These are phyloP conservation scores for Trissonchulus latispiculum DNA, from an alignment of 2,888 invertebrate species.

Conservation along the genomic window DNA sequence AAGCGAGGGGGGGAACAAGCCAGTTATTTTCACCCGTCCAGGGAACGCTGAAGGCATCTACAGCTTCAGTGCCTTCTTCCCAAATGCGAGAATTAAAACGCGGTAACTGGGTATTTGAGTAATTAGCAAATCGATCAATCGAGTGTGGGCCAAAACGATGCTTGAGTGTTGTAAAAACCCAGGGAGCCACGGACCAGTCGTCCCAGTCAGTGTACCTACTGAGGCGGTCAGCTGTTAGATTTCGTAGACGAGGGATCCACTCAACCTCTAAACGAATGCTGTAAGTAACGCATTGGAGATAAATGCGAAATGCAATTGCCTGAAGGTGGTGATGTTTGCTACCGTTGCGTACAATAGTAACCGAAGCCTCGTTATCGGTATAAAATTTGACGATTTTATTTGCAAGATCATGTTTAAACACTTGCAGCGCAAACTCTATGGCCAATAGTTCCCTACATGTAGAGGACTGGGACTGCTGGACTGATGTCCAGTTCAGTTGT, in stretches of 20 bases:
- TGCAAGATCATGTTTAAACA: neutral
- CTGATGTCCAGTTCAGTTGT: neutral
- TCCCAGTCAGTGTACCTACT: conserved; percentile 1
- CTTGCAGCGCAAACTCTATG: neutral
- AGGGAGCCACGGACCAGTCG: neutral
- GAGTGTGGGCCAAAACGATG: neutral
- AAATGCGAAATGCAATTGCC: neutral
- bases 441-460: neutral
- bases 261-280: neutral
- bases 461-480: neutral
- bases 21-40: conserved; percentile 1
- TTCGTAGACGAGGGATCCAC: neutral
- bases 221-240: neutral
- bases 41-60: neutral
- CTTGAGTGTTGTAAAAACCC: neutral
- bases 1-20: neutral
- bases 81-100: conserved; percentile 3
- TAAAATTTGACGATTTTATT: conserved; percentile 3
- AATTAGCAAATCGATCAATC: conserved; percentile 9
- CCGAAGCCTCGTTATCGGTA: neutral
- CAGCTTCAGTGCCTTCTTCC: neutral
- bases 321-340: neutral
- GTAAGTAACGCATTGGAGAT: neutral
- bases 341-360: neutral
- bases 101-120: neutral